Evolutionary conservation across 1,140 invertebrate species (phyloP), one percentile per base, ranked within the genome.

Genomic region (Sycophila sp.): DNA sequence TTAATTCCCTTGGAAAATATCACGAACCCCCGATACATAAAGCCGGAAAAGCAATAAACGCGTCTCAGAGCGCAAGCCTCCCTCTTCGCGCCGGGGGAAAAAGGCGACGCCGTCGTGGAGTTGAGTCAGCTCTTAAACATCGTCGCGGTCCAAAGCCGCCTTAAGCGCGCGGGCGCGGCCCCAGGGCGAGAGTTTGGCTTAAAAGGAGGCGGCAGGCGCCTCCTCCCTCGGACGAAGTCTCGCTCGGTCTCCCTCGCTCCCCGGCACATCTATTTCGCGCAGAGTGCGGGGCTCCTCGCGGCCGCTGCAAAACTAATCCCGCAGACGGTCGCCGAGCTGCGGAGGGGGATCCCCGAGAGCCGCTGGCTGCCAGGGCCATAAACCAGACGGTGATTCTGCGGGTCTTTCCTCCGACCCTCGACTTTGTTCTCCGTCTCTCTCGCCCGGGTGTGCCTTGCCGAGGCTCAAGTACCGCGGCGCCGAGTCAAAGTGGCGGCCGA

Each of bases 291-390:
- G 26, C 49, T 64, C 34, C 32, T 38, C 49, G 13, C 24, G 36
- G 36, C 11, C 24, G n/a, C 26, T 8, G 62, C 40, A 71, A 71
- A 60, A 71, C 69, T 71, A 66, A 71, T 71, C 69, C 69, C 19
- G 49, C 36, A 49, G 60, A 49, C 40, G 69, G 42, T 38, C 6
- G 45, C 22, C 10, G 38, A 7, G 30, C 28, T 40, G n/a, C n/a
- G 30, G 22, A 10, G 36, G n/a, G 32, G 2, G 19, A 7, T 19
- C n/a, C n/a, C n/a, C n/a, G n/a, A 22, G 19, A 24, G n/a, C 53
- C 15, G 42, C 28, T n/a, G 6, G 22, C 30, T 59, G 56, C 36
- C 65, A 40, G 66, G 42, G 60, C 67, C 72, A 70, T 73, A 73
- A 73, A 67, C 67, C 67, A 72, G 66, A 22, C 62, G 59, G 38